A percentile compares a stretch with the other conserved stretches of the same genome.
Conservation (phyloP, 2,797 vertebrate genomes). For the Anguilla pacifica region DNA sequence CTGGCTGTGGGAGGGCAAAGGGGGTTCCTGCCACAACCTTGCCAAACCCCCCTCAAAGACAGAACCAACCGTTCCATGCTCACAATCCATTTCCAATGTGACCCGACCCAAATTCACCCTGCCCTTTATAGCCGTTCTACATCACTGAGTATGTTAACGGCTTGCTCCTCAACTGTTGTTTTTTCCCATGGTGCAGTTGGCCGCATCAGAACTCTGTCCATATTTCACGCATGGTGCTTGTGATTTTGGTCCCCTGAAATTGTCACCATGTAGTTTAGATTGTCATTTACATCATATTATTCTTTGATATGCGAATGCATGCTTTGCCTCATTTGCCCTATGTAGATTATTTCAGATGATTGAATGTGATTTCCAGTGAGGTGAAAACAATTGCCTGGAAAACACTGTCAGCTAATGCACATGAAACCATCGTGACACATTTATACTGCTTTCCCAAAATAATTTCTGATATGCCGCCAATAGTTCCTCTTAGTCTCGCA, state of each 20-base stretch:
- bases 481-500: not conserved
- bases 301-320: not conserved
- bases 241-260: constrained; percentile 30
- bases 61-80: constrained; percentile 24
- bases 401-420: not conserved
- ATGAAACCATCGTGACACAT: not conserved
- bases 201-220: constrained; percentile 58
- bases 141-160: constrained; percentile 22
- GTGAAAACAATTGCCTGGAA: constrained; percentile 10
- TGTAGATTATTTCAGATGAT: not conserved
- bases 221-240: constrained; percentile 11
- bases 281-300: constrained; percentile 36
- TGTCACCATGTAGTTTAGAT: constrained; percentile 55
- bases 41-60: not conserved
- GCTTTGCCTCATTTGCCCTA: constrained; percentile 18
- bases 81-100: constrained; percentile 19
- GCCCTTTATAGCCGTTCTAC: constrained; percentile 29
- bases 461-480: not conserved
- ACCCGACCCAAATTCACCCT: constrained; percentile 27
- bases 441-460: not conserved
- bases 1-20: constrained; percentile 12
- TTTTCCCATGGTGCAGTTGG: not conserved
- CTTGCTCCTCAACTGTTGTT: not conserved
- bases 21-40: not conserved
- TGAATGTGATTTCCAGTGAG: constrained; percentile 13